Evolutionary conservation across 2,113 vertebrate genomes (phyloP), one percentile per base, ranked within the genome.

Genomic region (Daboia siamensis): DNA sequence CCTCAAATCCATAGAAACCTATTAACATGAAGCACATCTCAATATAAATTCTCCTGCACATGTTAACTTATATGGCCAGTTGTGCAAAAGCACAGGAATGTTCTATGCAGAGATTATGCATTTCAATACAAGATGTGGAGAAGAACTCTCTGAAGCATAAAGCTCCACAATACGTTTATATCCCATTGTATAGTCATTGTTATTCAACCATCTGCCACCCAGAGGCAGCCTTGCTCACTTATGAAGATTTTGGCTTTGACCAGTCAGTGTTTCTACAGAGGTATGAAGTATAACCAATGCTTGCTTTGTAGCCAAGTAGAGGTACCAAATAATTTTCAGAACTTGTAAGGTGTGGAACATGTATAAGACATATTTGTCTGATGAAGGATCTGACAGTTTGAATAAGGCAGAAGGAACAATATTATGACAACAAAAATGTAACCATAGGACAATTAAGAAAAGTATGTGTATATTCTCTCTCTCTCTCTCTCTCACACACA

Each of bases 391-490:
- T 29, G 74, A 90, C 44, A 86, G 48, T 48, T 90, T 54, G 56
- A 44, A 80, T 86, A 90, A 90, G 88, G 57, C 88, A 93, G 56
- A 90, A 46, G 57, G 89, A 86, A 89, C 55, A 39, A 55, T 33
- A 20, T 13, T 33, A 56, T 44, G 89, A 93, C n/a, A 89, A 90
- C 87, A 85, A 80, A 44, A 59, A 88, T 5, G 5, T 44, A 59
- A 89, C 23, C 44, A 29, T 90, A 44, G 56, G 48, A 90, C 46
- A 93, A 54, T 54, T 84, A 93, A 93, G 80, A 86, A 85, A 86
- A 24, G 23, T 44, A 64, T 54, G 80, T n/a, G 23, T 59, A 52
- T 52, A 56, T 88, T 5, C 89, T 33, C 26, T 29, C 39, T 13
- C 17, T 56, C 55, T 55, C 54, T 55, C 29, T 5, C 39, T 48